Base-by-base conservation (phyloP, 1,140 invertebrate genomes). In the Megathymus violae region DNA sequence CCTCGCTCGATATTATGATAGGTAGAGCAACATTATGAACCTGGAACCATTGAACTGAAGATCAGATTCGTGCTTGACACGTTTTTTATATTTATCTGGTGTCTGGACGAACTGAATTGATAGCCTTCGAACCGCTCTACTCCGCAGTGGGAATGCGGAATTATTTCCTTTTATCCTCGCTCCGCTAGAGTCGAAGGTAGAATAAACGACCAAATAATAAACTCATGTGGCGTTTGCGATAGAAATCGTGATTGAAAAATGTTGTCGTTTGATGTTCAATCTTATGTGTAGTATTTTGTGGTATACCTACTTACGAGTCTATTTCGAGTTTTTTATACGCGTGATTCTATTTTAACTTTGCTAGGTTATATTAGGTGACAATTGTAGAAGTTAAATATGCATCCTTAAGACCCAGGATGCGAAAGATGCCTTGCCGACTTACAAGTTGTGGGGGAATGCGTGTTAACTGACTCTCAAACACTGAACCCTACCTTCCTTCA, bases 121-220 rank as follows among this genome's bases (percentile, higher is more conserved):
- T 38, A 38, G 36, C 36, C 36, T 38, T 7, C 36, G 36, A 13
- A 38, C 36, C n/a, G 36, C 13, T 38, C 13, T 7, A 14, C 2
- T 38, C 36, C 36, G 36, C 36, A 38, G 36, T 38, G 36, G n/a
- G n/a, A 38, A 38, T 38, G 36, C 36, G 36, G 36, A 38, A 38
- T 38, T 38, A 38, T 38, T 38, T 38, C 36, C 36, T 38, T 38
- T 38, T 38, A 38, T 38, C 36, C 36, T 38, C 36, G 36, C 36
- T n/a, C 36, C 36, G 36, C n/a, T 11, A 38, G 9, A 36, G 36
- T 38, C n/a, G 36, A 38, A 13, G 36, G 36, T 13, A 13, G 36
- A 38, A 38, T 38, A 38, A 38, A 38, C 36, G 36, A 11, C 36
- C n/a, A 38, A 38, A 38, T 38, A 38, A 38, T 10, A 14, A 38